Conservation (phyloP, 2,113 vertebrate genomes). For the Phrynosoma platyrhinos region DNA sequence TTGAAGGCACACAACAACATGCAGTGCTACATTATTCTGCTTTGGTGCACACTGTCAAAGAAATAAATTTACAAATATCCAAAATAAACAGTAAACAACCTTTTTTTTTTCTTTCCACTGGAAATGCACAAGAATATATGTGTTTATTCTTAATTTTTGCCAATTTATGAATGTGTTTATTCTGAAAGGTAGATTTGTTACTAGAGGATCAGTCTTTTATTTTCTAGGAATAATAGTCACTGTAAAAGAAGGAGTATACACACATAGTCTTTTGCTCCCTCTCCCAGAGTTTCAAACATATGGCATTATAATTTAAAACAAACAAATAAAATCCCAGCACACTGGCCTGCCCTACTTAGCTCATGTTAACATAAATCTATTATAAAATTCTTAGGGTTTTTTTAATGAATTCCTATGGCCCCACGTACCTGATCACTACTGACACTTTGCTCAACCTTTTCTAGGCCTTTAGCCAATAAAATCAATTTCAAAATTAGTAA, state of each 20-base stretch:
- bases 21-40: neutral
- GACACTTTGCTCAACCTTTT: neutral
- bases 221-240: neutral
- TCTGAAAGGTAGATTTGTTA: neutral
- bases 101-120: neutral
- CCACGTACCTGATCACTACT: neutral
- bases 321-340: neutral
- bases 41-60: neutral
- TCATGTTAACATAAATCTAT: neutral
- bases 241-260: neutral
- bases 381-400: neutral
- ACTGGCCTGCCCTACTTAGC: neutral
- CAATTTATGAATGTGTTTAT: too few species aligned
- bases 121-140: neutral
- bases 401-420: neutral
- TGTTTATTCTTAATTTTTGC: neutral
- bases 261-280: neutral
- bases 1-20: neutral
- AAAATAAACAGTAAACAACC: neutral
- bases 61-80: neutral
- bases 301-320: neutral
- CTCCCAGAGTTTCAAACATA: neutral
- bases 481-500: slow-evolving; percentile 30
- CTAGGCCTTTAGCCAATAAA: neutral
- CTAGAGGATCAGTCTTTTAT: neutral